These are phyloP conservation scores for Cassiopea xamachana DNA, from an alignment of 30 jellyfish, hydroid and myxozoan species.

Conservation along the genomic window DNA sequence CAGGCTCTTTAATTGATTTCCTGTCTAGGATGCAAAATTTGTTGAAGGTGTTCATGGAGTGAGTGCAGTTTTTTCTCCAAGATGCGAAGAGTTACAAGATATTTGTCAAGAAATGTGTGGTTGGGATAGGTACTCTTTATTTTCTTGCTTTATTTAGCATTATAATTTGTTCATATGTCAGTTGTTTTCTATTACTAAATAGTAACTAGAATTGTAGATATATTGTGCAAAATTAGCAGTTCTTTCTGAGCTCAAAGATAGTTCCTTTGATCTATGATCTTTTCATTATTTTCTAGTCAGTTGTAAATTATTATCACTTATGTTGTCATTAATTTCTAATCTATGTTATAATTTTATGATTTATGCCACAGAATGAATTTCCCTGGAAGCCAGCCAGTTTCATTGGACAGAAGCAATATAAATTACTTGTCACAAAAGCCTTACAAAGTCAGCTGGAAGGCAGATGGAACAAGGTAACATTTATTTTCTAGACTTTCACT, in stretches of 20 bases:
- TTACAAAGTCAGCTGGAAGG: constrained; percentile 97
- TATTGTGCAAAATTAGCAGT: too few relatives aligned
- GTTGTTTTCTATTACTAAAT: too few relatives aligned
- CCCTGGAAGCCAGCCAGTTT: constrained; percentile 98
- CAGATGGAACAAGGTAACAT: constrained; percentile 94
- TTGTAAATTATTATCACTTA: too few relatives aligned
- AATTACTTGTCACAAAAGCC: constrained; percentile 74
- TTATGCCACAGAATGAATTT: constrained; percentile 66
- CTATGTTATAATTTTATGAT: not conserved
- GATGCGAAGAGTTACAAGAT: constrained; percentile 83
- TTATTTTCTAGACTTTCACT: not conserved
- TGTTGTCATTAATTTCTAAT: too few relatives aligned
- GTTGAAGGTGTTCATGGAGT: constrained; percentile 75
- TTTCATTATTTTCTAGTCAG: too few relatives aligned
- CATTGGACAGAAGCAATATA: constrained; percentile 84
- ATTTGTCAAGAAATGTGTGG: constrained; percentile 88
- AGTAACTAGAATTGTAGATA: too few relatives aligned
- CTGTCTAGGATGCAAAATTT: constrained; percentile 43
- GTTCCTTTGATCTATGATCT: too few relatives aligned
- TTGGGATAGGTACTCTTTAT: constrained; percentile 79
- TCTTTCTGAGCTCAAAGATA: too few relatives aligned
- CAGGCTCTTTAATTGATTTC: not conserved
- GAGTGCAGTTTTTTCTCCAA: constrained; percentile 74
- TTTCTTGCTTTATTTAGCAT: too few relatives aligned
- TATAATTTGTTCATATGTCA: too few relatives aligned